Conservation (phyloP, 2,113 vertebrate genomes). For the Haliaeetus leucogaster region DNA sequence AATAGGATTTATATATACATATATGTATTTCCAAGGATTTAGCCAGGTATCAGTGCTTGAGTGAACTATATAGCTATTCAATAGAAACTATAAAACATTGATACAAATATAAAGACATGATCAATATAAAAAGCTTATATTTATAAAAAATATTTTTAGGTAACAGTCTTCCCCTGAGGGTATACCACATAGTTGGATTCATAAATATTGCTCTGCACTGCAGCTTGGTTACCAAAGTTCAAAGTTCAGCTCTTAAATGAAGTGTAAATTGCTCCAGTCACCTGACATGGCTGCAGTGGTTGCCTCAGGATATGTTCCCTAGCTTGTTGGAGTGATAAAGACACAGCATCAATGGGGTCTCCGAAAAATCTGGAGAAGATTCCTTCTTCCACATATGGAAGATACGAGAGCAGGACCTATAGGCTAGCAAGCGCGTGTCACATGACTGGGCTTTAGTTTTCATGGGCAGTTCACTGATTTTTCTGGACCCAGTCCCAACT, state of each 20-base stretch:
- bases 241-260: constrained; percentile 71
- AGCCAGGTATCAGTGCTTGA: constrained; percentile 94
- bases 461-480: constrained; percentile 82
- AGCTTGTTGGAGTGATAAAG: constrained; percentile 69
- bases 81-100: constrained; percentile 81
- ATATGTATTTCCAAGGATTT: constrained; percentile 59
- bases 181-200: constrained; percentile 81
- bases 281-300: constrained; percentile 68
- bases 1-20: constrained; percentile 41
- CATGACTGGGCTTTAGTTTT: constrained; percentile 55
- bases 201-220: constrained; percentile 81
- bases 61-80: constrained; percentile 87
- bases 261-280: constrained; percentile 73
- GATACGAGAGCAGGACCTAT: constrained; percentile 83
- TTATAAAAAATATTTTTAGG: constrained; percentile 94
- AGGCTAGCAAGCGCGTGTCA: constrained; percentile 58
- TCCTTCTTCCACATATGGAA: constrained; percentile 99
- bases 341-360: constrained; percentile 84
- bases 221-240: constrained; percentile 73
- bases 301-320: constrained; percentile 74
- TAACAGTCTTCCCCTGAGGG: constrained; percentile 93
- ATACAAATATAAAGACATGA: constrained; percentile 83
- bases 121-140: constrained; percentile 88
- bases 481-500: constrained; percentile 98
- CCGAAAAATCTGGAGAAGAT: constrained; percentile 99